These are phyloP conservation scores for Cosmorhoe ocellata DNA, from an alignment of 2,888 invertebrate genomes.

Conservation along the genomic window DNA sequence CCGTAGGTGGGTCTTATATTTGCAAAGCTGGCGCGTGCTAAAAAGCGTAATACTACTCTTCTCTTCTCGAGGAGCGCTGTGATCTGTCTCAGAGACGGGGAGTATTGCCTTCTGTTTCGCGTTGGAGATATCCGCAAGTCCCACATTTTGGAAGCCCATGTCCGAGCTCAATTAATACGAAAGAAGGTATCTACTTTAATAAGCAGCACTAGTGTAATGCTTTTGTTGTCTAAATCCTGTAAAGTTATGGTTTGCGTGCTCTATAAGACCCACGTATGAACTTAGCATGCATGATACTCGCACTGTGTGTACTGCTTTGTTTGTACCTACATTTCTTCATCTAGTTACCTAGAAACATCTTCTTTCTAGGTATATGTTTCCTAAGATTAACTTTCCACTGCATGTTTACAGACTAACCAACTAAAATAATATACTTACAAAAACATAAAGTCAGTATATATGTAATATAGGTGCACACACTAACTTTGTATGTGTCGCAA, in stretches of 20 bases:
- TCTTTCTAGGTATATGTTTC: too few species aligned
- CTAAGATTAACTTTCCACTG: background rate
- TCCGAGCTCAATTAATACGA: constrained; percentile 96
- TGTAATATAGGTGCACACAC: too few species aligned
- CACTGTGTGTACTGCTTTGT: constrained; percentile 24
- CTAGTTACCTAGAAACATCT: constrained; percentile 1
- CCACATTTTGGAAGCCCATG: constrained; percentile 98
- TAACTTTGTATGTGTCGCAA: too few species aligned
- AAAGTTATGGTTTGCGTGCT: constrained; percentile 36
- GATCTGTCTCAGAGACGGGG: constrained; percentile 95
- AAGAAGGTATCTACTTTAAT: constrained; percentile 86
- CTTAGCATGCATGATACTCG: constrained; percentile 40
- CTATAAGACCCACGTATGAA: constrained; percentile 71
- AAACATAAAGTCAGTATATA: background rate
- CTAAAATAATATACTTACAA: background rate
- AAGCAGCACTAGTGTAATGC: constrained; percentile 69
- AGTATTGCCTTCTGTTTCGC: constrained; percentile 95
- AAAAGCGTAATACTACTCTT: constrained; percentile 97
- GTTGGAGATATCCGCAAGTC: constrained; percentile 98
- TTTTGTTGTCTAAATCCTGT: constrained; percentile 36
- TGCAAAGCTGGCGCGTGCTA: constrained; percentile 96
- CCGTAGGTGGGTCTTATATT: constrained; percentile 83
- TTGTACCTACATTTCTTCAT: constrained; percentile 2
- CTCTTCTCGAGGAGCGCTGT: constrained; percentile 97
- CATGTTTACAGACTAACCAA: background rate